Evolutionary conservation across 2,888 invertebrate genomes (phyloP), one percentile per base, ranked within the genome.

Genomic region (Lasioglossum lativentre): DNA sequence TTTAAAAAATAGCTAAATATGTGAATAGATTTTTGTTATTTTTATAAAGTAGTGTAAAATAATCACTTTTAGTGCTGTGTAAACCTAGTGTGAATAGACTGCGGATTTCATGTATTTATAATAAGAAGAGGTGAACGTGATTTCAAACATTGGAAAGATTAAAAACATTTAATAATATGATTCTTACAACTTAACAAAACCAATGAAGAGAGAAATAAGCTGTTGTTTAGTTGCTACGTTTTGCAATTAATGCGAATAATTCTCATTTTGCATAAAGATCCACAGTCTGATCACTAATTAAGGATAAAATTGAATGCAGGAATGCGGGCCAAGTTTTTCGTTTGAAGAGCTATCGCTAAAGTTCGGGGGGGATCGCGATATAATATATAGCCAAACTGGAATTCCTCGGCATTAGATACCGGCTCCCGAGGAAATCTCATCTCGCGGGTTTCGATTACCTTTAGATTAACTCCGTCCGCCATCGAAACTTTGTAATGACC

Each of bases 401-500:
- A 47, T 42, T 27, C 30, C 68, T 30, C 16, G 45, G 12, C 16
- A 47, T 45, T 75, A 75, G 81, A 52, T 71, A 63, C 40, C 75
- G 47, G 75, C 38, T 80, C 72, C 52, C 14, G 27, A 68, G 47
- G 56, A 77, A 83, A 78, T 83, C 70, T 78, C 83, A 83, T 83
- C 83, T 63, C 70, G 59, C 34, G 27, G 72, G 56, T 75, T 86
- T 84, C 84, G 82, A 86, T 90, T 91, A 91, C 91, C 89, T 89
- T 85, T 47, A 91, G 90, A 89, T 89, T 89, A 89, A 90, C 84
- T 84, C 86, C 66, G 68, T 66, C 82, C 66, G 77, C 88, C 77
- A 89, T 86, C 82, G 86, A 90, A 90, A 90, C 90, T 90, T 90
- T 81, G 85, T 88, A 89, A 89, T 88, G 86, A 87, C 92, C 92